Conservation (phyloP, 2,888 invertebrate genomes). For the Synergus japonicus region DNA sequence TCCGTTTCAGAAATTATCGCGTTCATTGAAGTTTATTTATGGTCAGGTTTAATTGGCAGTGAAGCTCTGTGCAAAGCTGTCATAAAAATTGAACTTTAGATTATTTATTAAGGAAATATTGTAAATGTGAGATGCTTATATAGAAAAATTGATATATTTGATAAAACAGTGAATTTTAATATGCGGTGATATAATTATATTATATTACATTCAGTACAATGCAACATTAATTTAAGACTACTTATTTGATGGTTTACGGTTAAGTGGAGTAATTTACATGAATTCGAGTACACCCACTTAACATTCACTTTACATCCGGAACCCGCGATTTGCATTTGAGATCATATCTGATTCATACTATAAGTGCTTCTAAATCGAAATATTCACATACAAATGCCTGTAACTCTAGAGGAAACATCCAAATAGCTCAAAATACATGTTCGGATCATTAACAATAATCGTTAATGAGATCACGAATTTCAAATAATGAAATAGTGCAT, state of each 20-base stretch:
- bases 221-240: not conserved
- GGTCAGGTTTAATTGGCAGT: not conserved
- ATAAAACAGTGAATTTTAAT: not conserved
- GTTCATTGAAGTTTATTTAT: not conserved
- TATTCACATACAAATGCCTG: slow-evolving; percentile 1
- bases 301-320: slow-evolving; percentile 37
- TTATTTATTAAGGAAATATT: not conserved
- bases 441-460: not conserved
- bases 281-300: slow-evolving; percentile 38
- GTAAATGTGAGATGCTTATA: not conserved
- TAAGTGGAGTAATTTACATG: slow-evolving; percentile 36
- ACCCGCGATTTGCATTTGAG: slow-evolving; percentile 29
- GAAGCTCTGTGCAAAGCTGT: not conserved
- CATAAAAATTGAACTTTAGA: not conserved
- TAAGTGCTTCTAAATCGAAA: slow-evolving; percentile 32
- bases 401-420: not conserved
- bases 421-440: not conserved
- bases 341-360: slow-evolving; percentile 24
- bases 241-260: slow-evolving; percentile 24
- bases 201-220: not conserved
- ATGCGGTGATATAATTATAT: not conserved
- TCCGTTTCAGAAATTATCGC: not conserved
- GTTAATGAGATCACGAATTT: not conserved
- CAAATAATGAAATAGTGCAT: no score
- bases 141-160: not conserved